Base-by-base conservation (phyloP, 1,140 invertebrate genomes). In the Diachasmimorpha longicaudata region DNA sequence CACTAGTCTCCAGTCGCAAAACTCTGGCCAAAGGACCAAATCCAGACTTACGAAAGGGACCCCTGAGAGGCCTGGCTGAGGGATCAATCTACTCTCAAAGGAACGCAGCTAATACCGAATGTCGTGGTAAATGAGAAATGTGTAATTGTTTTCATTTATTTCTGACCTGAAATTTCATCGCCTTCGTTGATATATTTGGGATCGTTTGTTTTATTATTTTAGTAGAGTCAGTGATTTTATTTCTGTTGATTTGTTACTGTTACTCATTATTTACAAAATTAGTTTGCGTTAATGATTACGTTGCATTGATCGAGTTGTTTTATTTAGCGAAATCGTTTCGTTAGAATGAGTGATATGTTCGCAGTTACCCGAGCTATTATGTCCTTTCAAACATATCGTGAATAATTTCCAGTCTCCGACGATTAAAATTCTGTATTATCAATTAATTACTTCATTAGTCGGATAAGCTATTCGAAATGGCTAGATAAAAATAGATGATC, bases 11-110 rank as follows among this genome's bases (percentile, higher is more conserved):
- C 11, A 87, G 86, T 42, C 88, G 87, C 71, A 79, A 80, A 70
- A 90, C 87, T 79, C 84, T 90, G 77, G 87, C 92, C 11, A 89
- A 87, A 79, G 93, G 93, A 58, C 88, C 92, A 13, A 93, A 93
- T 84, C 68, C 86, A 36, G 89, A 91, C 52, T 85, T 93, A 16
- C 87, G 91, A 46, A 94, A 93, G 86, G 93, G 93, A 10, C 90
- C 93, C 10, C 80, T 91, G 55, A 84, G 88, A 46, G 91, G 91
- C 70, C 83, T 94, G 69, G 91, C 92, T 42, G 93, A 93, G 82
- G 93, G 93, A 39, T 93, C 92, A 79, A 93, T 94, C 76, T 93
- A 93, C 84, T 91, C 90, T 2, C 91, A 91, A 81, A 90, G 91
- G 79, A 89, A 86, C 75, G 78, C 84, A 63, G 79, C 85, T 14